Base-by-base conservation (phyloP, 2,797 vertebrate genomes). In the Coreius guichenoti region DNA sequence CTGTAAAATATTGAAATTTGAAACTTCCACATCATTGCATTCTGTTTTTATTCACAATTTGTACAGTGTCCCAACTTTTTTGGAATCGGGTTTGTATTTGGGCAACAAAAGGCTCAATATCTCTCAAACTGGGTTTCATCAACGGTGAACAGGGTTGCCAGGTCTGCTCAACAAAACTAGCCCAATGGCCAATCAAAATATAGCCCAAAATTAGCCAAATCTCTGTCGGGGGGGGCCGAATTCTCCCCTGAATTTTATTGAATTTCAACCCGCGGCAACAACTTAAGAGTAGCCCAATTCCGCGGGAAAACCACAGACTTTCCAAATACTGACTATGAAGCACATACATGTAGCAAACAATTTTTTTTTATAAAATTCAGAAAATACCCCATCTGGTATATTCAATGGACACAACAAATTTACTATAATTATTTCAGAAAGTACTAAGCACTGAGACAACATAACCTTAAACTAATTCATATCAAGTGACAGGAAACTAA, bases 381-480 rank as follows among this genome's bases (percentile, higher is more conserved):
- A 78, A 78, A 61, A 61, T n/a, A 8, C 0, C 12, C 16, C 61
- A 31, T 21, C 16, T 51, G 9, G 17, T 51, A 33, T 29, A 61
- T 63, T 81, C 14, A 31, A 3, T 54, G 36, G 65, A 21, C 17
- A 69, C n/a, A 69, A 33, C 11, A 23, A 58, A 80, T 56, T 77
- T 51, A 23, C 12, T 36, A 36, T 17, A 39, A 31, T 51, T 58
- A 51, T 81, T 77, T 89, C 65, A 54, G 13, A 72, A 69, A 39
- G 31, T 51, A 80, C 33, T 81, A 8, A n/a, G 26, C 39, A 56
- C 63, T 0, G 21, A 23, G 45, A 84, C 68, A 74, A 69, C 33
- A 63, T 76, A 63, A 68, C 70, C 75, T 87, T 87, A 70, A 76
- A 82, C 74, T 81, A 26, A 89, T 90, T 91, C 84, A 86, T 87